Conservation (phyloP, 2,888 invertebrate genomes). For the Steinernema hermaphroditum region DNA sequence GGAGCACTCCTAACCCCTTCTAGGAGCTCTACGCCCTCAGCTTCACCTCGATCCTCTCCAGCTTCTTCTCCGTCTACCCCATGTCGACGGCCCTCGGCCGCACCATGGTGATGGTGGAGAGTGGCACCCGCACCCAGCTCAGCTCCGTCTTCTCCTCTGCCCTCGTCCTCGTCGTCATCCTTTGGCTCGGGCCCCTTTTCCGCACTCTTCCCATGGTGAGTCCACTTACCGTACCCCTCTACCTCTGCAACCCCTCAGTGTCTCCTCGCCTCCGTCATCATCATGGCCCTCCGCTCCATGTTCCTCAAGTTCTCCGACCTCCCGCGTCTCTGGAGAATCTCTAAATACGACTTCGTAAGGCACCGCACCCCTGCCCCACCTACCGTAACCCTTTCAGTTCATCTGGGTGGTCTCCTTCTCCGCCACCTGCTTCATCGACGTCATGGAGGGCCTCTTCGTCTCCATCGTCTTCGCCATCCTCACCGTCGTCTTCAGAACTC, state of each 20-base stretch:
- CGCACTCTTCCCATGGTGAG: conserved; percentile 78
- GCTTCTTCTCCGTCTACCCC: conserved; percentile 69
- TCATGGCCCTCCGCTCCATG: conserved; percentile 67
- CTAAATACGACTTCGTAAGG: conserved; percentile 76
- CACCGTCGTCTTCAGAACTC: conserved; percentile 75
- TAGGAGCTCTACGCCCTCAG: conserved; percentile 55
- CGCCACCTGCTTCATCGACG: conserved; percentile 78
- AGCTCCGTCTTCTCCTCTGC: conserved; percentile 74
- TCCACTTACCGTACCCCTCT: neutral
- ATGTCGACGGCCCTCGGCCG: conserved; percentile 69
- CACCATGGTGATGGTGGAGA: conserved; percentile 77
- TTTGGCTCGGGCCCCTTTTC: conserved; percentile 86
- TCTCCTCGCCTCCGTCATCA: conserved; percentile 67
- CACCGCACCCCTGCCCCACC: neutral
- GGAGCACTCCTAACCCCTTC: neutral
- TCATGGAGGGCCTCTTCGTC: conserved; percentile 79
- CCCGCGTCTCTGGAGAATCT: conserved; percentile 76
- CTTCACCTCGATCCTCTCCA: conserved; percentile 74
- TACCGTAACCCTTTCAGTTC: conserved; percentile 46
- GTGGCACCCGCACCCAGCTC: conserved; percentile 81
- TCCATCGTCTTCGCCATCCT: conserved; percentile 77
- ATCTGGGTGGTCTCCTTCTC: conserved; percentile 82
- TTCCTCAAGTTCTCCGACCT: conserved; percentile 75
- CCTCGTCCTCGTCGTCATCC: conserved; percentile 77
- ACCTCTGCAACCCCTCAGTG: conserved; percentile 43